Conservation (phyloP, 2,797 vertebrate genomes). For the Rhodeus uyekii region DNA sequence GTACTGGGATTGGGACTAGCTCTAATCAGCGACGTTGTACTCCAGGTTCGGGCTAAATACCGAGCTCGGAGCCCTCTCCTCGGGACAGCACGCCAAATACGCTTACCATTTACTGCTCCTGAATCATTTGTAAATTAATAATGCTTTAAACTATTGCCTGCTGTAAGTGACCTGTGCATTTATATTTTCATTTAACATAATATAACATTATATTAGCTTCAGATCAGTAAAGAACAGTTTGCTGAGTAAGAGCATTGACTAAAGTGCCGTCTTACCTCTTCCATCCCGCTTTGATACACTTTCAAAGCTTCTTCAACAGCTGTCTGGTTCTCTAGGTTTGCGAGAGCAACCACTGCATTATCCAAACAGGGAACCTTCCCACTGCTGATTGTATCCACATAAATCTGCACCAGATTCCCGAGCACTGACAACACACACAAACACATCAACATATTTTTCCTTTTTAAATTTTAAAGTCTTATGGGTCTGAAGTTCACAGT, state of each 20-base stretch:
- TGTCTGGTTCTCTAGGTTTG: slow-evolving; percentile 61
- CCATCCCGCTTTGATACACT: slow-evolving; percentile 62
- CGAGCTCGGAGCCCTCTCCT: too few species aligned
- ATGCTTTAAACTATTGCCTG: neutral
- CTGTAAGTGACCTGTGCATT: neutral
- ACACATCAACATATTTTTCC: neutral
- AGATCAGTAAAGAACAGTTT: neutral
- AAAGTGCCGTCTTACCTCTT: neutral
- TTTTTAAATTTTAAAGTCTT: neutral
- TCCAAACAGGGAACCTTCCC: slow-evolving; percentile 65
- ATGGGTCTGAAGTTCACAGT: neutral
- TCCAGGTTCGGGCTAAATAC: too few species aligned
- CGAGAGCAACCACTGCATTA: slow-evolving; percentile 60
- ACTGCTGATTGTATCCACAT: slow-evolving; percentile 63
- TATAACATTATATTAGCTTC: neutral
- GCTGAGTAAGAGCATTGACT: neutral
- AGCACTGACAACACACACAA: slow-evolving; percentile 58
- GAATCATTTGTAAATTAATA: too few species aligned
- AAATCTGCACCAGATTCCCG: slow-evolving; percentile 57
- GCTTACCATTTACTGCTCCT: too few species aligned
- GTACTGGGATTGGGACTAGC: too few species aligned
- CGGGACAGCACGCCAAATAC: too few species aligned
- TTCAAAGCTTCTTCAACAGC: slow-evolving; percentile 51
- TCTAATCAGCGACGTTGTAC: too few species aligned
- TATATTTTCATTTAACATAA: neutral